These are phyloP conservation scores for Crioceris asparagi DNA, from an alignment of 2,888 invertebrate genomes.

Conservation along the genomic window DNA sequence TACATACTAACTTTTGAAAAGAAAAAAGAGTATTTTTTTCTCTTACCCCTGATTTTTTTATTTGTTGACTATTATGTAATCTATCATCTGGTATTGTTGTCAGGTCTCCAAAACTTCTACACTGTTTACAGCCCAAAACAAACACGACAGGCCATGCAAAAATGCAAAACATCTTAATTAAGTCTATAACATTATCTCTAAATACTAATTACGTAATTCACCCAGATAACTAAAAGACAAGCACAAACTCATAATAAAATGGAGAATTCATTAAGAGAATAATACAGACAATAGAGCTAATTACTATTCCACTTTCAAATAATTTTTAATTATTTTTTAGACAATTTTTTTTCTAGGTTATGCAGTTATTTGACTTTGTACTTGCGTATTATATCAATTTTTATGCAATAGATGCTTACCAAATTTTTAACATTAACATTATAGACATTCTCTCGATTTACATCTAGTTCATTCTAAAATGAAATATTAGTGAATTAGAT, in stretches of 20 bases:
- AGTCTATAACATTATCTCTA: slow-evolving; percentile 10
- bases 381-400: too few relatives aligned
- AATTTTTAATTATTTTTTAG: background rate
- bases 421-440: slow-evolving; percentile 53
- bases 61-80: slow-evolving; percentile 26
- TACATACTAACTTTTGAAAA: too few relatives aligned
- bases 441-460: slow-evolving; percentile 37
- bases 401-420: slow-evolving; percentile 47
- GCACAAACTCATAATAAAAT: too few relatives aligned
- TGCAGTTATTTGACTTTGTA: too few relatives aligned
- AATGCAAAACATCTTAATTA: slow-evolving; percentile 16
- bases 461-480: slow-evolving; percentile 36
- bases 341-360: slow-evolving; percentile 1
- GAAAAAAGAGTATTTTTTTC: slow-evolving; percentile 1
- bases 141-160: slow-evolving; percentile 19
- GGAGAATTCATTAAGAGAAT: background rate
- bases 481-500: slow-evolving; percentile 10
- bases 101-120: slow-evolving; percentile 52
- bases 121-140: slow-evolving; percentile 33
- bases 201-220: slow-evolving; percentile 2
- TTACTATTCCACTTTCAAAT: background rate
- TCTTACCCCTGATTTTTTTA: slow-evolving; percentile 28
- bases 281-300: background rate
- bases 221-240: slow-evolving; percentile 8
- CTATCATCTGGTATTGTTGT: slow-evolving; percentile 42